These are phyloP conservation scores for Pelodiscus sinensis DNA, from an alignment of 2,113 vertebrate genomes.

Conservation along the genomic window DNA sequence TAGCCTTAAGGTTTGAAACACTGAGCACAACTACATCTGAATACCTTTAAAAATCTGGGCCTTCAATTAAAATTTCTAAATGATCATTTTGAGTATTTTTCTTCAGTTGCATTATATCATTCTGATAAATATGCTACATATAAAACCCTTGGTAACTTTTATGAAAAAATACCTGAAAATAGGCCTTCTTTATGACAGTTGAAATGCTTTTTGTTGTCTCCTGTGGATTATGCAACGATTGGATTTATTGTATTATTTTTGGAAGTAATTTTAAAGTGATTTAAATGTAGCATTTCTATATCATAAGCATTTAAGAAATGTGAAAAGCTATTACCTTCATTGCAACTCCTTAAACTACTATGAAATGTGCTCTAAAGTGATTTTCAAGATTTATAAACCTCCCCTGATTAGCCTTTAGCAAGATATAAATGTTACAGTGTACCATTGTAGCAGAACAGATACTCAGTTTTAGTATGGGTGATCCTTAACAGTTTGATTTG, in stretches of 20 bases:
- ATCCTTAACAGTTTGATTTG: neutral
- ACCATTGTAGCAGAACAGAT: constrained; percentile 34
- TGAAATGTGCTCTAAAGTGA: constrained; percentile 74
- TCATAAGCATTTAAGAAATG: constrained; percentile 70
- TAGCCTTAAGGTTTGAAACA: neutral
- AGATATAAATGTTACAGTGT: constrained; percentile 63
- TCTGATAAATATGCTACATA: neutral
- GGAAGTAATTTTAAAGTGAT: constrained; percentile 44
- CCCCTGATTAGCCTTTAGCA: constrained; percentile 67
- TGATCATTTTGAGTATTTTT: neutral
- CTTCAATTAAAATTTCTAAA: neutral
- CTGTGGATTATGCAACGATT: constrained; percentile 32
- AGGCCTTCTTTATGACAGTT: neutral
- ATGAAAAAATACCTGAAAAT: constrained; percentile 2
- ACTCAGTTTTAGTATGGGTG: constrained; percentile 24
- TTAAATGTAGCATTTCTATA: constrained; percentile 65
- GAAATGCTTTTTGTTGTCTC: constrained; percentile 2
- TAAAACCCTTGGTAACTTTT: neutral
- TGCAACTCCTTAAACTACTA: constrained; percentile 62
- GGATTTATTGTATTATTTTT: constrained; percentile 50
- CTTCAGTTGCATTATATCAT: neutral
- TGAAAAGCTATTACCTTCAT: constrained; percentile 70
- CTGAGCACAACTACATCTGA: neutral
- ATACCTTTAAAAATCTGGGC: neutral
- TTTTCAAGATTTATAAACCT: constrained; percentile 72